phyloP scores from a whole-genome alignment of 2,888 invertebrate genomes.

The Acleris holmiana region DNA sequence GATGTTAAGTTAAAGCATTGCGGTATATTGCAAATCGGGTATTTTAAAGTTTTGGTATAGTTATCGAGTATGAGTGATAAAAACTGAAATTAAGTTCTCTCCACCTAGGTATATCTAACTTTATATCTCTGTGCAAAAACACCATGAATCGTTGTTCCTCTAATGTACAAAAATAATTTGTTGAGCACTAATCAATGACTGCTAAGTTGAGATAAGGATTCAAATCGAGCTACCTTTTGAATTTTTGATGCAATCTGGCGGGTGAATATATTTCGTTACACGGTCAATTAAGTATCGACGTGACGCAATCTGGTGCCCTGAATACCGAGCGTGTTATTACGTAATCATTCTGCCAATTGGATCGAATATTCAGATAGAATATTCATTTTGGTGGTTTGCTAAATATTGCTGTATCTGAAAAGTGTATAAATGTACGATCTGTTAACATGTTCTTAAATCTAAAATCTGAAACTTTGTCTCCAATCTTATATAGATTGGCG shows the following conservation, averaged over 20 bases:
- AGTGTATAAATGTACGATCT: neutral
- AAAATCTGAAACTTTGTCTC: conserved; percentile 5
- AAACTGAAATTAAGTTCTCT: no score
- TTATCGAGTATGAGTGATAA: no score
- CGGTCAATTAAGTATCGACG: conserved; percentile 56
- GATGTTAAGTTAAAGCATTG: no score
- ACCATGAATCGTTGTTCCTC: no score
- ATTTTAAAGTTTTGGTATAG: no score
- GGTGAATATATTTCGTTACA: conserved; percentile 51
- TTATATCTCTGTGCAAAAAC: no score
- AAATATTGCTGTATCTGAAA: conserved; percentile 5
- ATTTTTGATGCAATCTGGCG: conserved; percentile 14
- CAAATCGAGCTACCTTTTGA: neutral
- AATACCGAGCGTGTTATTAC: conserved; percentile 52
- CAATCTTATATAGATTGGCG: no score
- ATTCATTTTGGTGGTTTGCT: conserved; percentile 20
- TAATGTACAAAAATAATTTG: no score
- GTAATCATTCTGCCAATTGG: conserved; percentile 51
- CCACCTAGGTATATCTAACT: no score
- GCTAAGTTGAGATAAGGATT: neutral
- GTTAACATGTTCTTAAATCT: conserved; percentile 6
- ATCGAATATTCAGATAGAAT: conserved; percentile 32
- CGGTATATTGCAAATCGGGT: no score
- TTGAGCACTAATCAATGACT: no score
- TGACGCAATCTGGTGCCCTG: conserved; percentile 54